phyloP scores from a whole-genome alignment of 2,113 vertebrate species.

The Callorhinus ursinus region DNA sequence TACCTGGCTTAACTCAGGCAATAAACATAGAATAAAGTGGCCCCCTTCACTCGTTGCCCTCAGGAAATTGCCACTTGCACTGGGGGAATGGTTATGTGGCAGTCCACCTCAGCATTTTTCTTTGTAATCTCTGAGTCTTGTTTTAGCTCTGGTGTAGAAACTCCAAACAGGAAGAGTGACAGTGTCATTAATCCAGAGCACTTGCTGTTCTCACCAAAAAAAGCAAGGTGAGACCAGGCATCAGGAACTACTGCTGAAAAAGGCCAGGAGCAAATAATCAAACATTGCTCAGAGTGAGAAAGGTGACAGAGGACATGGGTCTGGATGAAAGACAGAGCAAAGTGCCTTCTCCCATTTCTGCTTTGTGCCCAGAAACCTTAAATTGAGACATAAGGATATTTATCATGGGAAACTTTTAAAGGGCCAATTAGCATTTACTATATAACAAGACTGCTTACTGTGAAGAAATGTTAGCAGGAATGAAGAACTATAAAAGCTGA shows the following conservation, averaged over 20 bases:
- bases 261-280: neutral
- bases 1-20: neutral
- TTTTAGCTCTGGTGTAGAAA: neutral
- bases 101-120: neutral
- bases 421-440: conserved; percentile 68
- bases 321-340: conserved; percentile 6
- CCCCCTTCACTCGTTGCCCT: neutral
- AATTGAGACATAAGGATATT: conserved; percentile 60
- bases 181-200: neutral
- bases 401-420: conserved; percentile 71
- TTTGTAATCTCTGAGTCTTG: neutral
- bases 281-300: neutral
- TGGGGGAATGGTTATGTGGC: neutral
- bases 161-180: neutral
- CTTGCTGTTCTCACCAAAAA: neutral
- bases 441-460: conserved; percentile 58
- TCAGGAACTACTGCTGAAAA: neutral
- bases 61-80: neutral
- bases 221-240: neutral
- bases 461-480: conserved; percentile 58
- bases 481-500: conserved; percentile 62
- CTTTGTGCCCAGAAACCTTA: conserved; percentile 52
- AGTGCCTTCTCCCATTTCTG: conserved; percentile 36
- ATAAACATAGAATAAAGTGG: neutral
- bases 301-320: neutral